A percentile compares a stretch with the other conserved stretches of the same genome.
Conservation (phyloP, 2,113 vertebrate genomes). For the Guaruba guarouba region DNA sequence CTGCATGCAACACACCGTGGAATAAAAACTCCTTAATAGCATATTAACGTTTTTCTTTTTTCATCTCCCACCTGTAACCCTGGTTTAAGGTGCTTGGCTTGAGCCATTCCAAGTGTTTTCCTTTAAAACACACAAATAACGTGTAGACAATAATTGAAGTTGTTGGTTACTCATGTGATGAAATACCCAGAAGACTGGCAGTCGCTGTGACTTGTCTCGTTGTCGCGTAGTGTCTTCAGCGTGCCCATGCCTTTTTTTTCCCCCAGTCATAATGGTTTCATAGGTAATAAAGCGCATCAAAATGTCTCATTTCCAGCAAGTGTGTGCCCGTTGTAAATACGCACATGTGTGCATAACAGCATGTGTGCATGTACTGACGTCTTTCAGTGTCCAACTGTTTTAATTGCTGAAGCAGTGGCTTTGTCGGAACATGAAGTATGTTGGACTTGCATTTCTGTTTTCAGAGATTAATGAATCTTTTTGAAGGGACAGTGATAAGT, state of each 20-base stretch:
- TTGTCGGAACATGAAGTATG: not conserved
- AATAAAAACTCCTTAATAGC: not conserved
- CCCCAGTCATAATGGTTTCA: not conserved
- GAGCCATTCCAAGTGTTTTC: not conserved
- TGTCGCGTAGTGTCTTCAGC: not conserved
- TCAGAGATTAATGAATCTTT: slow-evolving; percentile 19
- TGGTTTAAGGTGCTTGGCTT: not conserved
- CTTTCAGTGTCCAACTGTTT: not conserved
- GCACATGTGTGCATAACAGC: not conserved
- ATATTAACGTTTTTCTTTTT: not conserved
- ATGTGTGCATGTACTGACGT: not conserved
- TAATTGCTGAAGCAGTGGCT: not conserved
- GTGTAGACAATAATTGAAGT: not conserved
- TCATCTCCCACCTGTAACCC: not conserved
- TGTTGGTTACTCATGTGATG: not conserved
- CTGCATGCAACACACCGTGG: rapidly evolving
- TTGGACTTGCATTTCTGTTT: not conserved
- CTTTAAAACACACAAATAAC: not conserved
- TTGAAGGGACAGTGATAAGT: slow-evolving; percentile 44
- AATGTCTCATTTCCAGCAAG: not conserved
- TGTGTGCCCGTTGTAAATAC: not conserved
- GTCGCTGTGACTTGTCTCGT: not conserved
- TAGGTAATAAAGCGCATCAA: not conserved
- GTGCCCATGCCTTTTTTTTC: not conserved
- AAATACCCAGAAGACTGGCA: not conserved